A percentile compares a stretch with the other conserved stretches of the same genome.
Conservation (phyloP, 2,888 invertebrate species). For the Amiota minor region DNA sequence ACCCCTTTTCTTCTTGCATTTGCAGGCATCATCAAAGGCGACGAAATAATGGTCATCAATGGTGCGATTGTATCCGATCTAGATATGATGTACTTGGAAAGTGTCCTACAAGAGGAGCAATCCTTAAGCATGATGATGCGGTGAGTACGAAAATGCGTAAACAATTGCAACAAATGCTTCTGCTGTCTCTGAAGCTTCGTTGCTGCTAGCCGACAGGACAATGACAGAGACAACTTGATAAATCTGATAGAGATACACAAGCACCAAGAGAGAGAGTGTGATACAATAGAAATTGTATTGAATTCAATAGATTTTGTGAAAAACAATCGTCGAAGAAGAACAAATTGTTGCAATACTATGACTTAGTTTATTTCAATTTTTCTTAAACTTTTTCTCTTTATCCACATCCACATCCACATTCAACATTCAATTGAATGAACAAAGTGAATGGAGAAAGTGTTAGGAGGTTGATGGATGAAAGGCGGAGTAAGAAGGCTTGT, state of each 20-base stretch:
- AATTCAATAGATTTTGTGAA: too few species aligned
- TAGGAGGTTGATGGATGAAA: background rate
- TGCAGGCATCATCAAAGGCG: constrained; percentile 95
- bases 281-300: too few species aligned
- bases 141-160: constrained; percentile 69
- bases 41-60: constrained; percentile 99
- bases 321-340: too few species aligned
- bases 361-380: too few species aligned
- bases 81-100: constrained; percentile 99
- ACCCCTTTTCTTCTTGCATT: constrained; percentile 32
- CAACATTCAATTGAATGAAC: background rate
- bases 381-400: too few species aligned
- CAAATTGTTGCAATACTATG: too few species aligned
- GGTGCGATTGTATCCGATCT: constrained; percentile 97
- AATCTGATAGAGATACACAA: too few species aligned
- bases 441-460: background rate
- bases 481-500: too few species aligned
- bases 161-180: constrained; percentile 8
- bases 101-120: constrained; percentile 94
- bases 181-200: background rate
- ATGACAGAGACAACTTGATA: background rate
- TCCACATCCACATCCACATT: too few species aligned
- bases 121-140: constrained; percentile 98
- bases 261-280: too few species aligned
- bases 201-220: background rate